Conservation (phyloP, 2,113 vertebrate genomes). For the Chascanopsetta lugubris region DNA sequence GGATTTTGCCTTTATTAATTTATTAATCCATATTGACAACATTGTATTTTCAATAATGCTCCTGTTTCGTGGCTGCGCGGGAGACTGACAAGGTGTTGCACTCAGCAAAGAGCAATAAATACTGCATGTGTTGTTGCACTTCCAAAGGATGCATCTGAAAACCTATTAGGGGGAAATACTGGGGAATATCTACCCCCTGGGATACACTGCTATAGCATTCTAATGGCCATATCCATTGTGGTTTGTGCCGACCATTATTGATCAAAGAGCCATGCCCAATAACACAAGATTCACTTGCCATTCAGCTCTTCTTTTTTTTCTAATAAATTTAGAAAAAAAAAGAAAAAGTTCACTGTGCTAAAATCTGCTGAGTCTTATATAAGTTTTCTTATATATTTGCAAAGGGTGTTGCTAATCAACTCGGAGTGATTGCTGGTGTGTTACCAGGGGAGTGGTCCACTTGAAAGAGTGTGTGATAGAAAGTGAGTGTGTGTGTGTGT, state of each 20-base stretch:
- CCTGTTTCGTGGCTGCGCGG: constrained; percentile 12
- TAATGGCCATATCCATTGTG: constrained; percentile 75
- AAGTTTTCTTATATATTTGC: too few species aligned
- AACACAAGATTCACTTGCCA: constrained; percentile 59
- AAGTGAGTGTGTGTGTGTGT: background rate
- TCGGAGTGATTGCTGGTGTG: background rate
- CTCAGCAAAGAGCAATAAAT: constrained; percentile 62
- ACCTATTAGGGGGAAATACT: constrained; percentile 72
- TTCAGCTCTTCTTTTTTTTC: constrained; percentile 52
- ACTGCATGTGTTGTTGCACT: constrained; percentile 73
- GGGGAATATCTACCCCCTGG: constrained; percentile 65
- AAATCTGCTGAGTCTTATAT: too few species aligned
- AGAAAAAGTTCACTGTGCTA: constrained; percentile 8
- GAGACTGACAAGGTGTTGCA: constrained; percentile 54
- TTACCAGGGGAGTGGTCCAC: constrained; percentile 30
- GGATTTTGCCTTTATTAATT: background rate
- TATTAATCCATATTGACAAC: constrained; percentile 9
- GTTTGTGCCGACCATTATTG: constrained; percentile 72
- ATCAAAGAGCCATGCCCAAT: constrained; percentile 68
- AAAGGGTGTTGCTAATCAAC: background rate
- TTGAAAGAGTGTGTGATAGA: constrained; percentile 22
- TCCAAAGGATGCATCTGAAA: constrained; percentile 74
- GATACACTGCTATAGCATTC: constrained; percentile 65
- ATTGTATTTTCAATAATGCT: constrained; percentile 20
- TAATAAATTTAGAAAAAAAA: constrained; percentile 21